Base-by-base conservation (phyloP, 1,140 invertebrate species). In the Lasioglossum baleicum region DNA sequence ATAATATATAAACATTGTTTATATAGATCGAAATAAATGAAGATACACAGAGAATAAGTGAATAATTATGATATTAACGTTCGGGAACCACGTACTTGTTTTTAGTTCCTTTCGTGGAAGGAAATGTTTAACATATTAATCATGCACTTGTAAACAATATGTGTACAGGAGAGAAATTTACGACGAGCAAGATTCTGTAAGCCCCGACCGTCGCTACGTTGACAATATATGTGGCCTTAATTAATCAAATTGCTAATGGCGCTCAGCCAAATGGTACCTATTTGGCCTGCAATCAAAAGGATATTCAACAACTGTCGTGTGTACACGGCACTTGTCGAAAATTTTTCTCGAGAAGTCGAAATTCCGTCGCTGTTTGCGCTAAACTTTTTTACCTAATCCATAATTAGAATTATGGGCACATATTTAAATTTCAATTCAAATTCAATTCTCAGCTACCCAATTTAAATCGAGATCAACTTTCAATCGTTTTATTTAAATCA, bases 181-280 rank as follows among this genome's bases (percentile, higher is more conserved):
- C 69, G 5, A 64, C 20, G 8, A 35, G 51, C 13, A 73, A 31
- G 51, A 35, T 79, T 22, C 40, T 58, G 48, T 66, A 79, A 56
- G 26, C 15, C 44, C 15, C 48, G 26, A 22, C 40, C n/a, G 26
- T 53, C 31, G n/a, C 61, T 66, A 63, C 74, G 56, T 13, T 48
- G 63, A 65, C 64, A 78, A 80, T 64, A 67, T 65, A 22, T 26
- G 60, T n/a, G 79, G 61, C 75, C 74, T 81, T 88, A 88, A 88
- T 88, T 88, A 88, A 88, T 88, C 86, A 87, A 82, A 75, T 82
- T 73, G 70, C 70, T 66, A 48, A 63, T 82, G 88, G 88, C 87
- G 64, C 22, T 2, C 20, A 68, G 88, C 87, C 88, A 88, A 88
- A 72, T 71, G 35, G 53, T 82, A 74, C 44, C 35, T 64, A 53